Evolutionary conservation across 2,113 vertebrate species (phyloP).

Genomic region (Cricetomys ansorgei): DNA sequence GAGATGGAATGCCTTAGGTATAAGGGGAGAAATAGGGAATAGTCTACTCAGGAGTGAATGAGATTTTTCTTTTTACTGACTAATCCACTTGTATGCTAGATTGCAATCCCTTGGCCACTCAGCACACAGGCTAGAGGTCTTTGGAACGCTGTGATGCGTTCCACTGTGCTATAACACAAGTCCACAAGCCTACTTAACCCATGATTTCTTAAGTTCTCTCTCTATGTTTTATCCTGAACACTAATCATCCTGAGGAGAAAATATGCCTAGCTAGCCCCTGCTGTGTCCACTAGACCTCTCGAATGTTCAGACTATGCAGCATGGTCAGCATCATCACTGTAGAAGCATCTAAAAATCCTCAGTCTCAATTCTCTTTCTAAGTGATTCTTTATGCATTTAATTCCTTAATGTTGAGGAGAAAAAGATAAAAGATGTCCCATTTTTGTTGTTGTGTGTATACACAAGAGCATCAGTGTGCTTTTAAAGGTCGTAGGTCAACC

Average conservation of each 20-base stretch:
- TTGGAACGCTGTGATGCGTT: background rate
- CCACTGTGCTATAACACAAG: accelerated
- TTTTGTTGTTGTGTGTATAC: too few species aligned
- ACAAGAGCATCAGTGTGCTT: too few species aligned
- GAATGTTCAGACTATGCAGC: too few species aligned
- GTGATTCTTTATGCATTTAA: background rate
- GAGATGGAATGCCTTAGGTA: background rate
- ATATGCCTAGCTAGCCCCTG: background rate
- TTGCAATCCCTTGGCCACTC: background rate
- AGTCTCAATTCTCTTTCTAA: background rate
- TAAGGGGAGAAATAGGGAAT: background rate
- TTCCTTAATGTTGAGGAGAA: background rate
- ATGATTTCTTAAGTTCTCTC: background rate
- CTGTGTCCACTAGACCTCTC: background rate
- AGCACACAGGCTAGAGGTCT: background rate
- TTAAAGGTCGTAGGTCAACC: too few species aligned
- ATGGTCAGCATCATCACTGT: background rate
- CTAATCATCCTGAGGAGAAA: background rate
- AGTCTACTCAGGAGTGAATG: background rate
- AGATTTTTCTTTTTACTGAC: background rate
- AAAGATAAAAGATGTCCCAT: background rate
- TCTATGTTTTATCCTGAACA: background rate
- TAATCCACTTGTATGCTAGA: background rate
- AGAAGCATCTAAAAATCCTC: background rate
- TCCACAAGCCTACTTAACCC: background rate